A percentile compares a stretch with the other conserved stretches of the same genome.
These are phyloP conservation scores for Anseranas semipalmata DNA, from an alignment of 2,113 vertebrate species.

Conservation along the genomic window DNA sequence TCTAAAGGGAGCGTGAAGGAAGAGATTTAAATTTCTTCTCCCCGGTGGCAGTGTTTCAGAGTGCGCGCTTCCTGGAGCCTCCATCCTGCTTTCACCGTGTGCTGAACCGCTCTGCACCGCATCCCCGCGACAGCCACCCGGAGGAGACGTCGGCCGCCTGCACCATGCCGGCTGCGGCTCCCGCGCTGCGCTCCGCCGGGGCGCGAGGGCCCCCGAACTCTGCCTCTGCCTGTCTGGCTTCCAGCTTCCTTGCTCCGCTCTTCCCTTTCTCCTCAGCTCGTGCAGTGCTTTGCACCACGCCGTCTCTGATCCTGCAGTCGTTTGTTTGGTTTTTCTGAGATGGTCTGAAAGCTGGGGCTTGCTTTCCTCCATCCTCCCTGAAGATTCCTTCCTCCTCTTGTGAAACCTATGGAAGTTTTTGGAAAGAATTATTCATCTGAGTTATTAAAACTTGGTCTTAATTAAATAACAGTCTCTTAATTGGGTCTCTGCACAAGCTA, in stretches of 20 bases:
- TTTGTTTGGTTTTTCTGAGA: background rate
- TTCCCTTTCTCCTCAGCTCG: background rate
- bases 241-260: background rate
- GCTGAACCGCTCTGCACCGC: rapidly evolving
- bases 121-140: background rate
- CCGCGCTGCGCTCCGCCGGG: background rate
- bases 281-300: background rate
- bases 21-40: background rate
- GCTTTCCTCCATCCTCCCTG: background rate
- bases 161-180: too few relatives aligned
- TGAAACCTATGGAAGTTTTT: background rate
- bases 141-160: background rate
- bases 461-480: background rate
- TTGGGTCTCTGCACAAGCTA: too few relatives aligned
- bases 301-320: background rate
- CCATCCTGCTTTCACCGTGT: rapidly evolving
- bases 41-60: background rate
- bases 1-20: background rate
- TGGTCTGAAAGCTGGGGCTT: background rate
- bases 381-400: background rate
- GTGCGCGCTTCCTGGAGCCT: rapidly evolving
- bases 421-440: background rate
- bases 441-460: background rate
- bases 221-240: rapidly evolving
- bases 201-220: background rate